These are phyloP conservation scores for Lypha dubia DNA, from an alignment of 2,888 invertebrate genomes.

Conservation along the genomic window DNA sequence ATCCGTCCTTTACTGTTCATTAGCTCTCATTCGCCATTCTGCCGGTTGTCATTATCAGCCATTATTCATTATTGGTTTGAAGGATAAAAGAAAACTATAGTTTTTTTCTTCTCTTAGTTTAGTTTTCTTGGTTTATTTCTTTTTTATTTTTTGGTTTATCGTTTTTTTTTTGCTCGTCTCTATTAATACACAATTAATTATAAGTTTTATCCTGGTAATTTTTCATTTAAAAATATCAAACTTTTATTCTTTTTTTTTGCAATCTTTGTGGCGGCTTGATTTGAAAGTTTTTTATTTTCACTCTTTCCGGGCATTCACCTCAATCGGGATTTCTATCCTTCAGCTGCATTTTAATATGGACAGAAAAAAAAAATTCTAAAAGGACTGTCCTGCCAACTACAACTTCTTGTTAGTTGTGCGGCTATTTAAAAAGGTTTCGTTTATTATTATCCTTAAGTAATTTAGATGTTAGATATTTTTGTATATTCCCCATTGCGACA, in stretches of 20 bases:
- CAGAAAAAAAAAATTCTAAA: conserved; percentile 44
- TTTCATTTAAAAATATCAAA: conserved; percentile 30
- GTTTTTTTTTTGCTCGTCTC: background rate
- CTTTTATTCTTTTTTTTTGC: background rate
- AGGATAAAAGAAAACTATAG: background rate
- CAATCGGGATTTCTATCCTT: background rate
- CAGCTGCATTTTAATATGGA: conserved; percentile 26
- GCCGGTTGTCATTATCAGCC: background rate
- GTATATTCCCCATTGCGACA: background rate
- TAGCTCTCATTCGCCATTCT: background rate
- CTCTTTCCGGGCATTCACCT: conserved; percentile 11
- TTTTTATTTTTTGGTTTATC: background rate
- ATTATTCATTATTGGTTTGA: conserved; percentile 25
- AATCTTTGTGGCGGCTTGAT: background rate
- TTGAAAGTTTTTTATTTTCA: conserved; percentile 25
- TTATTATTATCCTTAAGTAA: background rate
- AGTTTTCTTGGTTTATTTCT: background rate
- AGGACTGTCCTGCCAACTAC: conserved; percentile 35
- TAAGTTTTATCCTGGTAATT: background rate
- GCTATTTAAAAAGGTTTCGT: background rate
- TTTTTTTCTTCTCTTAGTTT: conserved; percentile 14
- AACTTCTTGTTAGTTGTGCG: background rate
- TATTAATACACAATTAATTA: conserved; percentile 44
- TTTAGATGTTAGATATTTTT: background rate
- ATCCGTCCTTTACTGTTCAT: background rate